phyloP scores from a whole-genome alignment of 2,888 invertebrate genomes.

The Bibio marci region DNA sequence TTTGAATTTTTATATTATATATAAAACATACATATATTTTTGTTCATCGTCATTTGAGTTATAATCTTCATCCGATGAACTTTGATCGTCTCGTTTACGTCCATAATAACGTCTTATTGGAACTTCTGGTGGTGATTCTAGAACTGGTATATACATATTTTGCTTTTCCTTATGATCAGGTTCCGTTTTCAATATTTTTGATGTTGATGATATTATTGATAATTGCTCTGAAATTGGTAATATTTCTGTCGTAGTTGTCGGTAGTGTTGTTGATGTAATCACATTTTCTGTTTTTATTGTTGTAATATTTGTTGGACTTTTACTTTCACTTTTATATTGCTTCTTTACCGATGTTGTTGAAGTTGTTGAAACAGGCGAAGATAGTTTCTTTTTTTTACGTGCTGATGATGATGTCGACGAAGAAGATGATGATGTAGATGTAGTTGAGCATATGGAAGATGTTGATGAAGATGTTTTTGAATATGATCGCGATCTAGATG shows the following conservation, averaged over 20 bases:
- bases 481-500: slow-evolving; percentile 11
- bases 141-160: too few relatives aligned
- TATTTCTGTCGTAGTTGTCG: neutral
- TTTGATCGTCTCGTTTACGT: slow-evolving; percentile 34
- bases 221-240: neutral
- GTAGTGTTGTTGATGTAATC: slow-evolving; percentile 1
- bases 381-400: neutral
- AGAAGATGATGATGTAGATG: slow-evolving; percentile 10
- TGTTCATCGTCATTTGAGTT: slow-evolving; percentile 2
- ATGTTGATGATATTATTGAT: neutral
- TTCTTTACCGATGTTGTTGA: slow-evolving; percentile 5
- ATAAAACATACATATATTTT: too few relatives aligned
- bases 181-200: too few relatives aligned
- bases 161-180: too few relatives aligned
- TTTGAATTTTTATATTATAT: too few relatives aligned
- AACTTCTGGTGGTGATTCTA: slow-evolving; percentile 17
- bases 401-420: neutral
- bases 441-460: slow-evolving; percentile 19
- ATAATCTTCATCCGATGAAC: slow-evolving; percentile 28
- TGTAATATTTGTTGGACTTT: neutral
- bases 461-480: slow-evolving; percentile 19
- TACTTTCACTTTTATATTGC: neutral
- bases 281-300: slow-evolving; percentile 1
- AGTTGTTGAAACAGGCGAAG: slow-evolving; percentile 2
- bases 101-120: slow-evolving; percentile 39